Percentiles rank a stretch among this genome's conserved stretches.
Conservation (phyloP, 2,888 invertebrate species). For the Latrodectus elegans region DNA sequence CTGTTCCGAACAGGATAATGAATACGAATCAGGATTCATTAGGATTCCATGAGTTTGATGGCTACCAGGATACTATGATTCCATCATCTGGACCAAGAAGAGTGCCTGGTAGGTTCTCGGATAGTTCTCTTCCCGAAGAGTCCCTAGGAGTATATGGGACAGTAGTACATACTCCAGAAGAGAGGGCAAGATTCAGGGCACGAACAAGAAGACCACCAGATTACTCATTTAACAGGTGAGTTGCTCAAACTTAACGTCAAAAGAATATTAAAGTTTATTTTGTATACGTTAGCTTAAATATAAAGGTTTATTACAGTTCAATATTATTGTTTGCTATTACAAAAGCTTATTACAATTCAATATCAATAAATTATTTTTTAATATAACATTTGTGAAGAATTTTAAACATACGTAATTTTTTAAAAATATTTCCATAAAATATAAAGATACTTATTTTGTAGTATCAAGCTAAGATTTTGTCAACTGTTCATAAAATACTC, state of each 20-base stretch:
- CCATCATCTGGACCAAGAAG: conserved; percentile 1
- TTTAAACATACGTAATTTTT: too few relatives aligned
- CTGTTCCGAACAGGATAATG: conserved; percentile 29
- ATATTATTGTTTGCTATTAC: too few relatives aligned
- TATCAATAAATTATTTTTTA: too few relatives aligned
- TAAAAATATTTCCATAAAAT: too few relatives aligned
- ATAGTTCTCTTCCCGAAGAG: conserved; percentile 55
- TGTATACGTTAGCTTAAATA: too few relatives aligned
- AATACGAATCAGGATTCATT: conserved; percentile 24
- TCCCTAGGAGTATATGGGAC: conserved; percentile 65
- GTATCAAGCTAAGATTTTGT: too few relatives aligned
- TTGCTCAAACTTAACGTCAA: not conserved
- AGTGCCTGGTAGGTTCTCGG: conserved; percentile 56
- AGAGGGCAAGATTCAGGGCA: conserved; percentile 56
- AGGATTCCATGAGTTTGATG: conserved; percentile 62
- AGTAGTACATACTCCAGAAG: conserved; percentile 66
- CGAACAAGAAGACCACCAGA: conserved; percentile 53
- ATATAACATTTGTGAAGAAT: too few relatives aligned
- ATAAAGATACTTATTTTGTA: too few relatives aligned
- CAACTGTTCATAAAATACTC: too few relatives aligned
- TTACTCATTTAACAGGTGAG: conserved; percentile 42
- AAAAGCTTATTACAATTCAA: too few relatives aligned
- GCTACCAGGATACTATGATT: conserved; percentile 18
- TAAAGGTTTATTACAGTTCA: too few relatives aligned
- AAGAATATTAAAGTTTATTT: too few relatives aligned